Evolutionary conservation across 2,888 invertebrate species (phyloP).

Genomic region (Limnephilus marmoratus): DNA sequence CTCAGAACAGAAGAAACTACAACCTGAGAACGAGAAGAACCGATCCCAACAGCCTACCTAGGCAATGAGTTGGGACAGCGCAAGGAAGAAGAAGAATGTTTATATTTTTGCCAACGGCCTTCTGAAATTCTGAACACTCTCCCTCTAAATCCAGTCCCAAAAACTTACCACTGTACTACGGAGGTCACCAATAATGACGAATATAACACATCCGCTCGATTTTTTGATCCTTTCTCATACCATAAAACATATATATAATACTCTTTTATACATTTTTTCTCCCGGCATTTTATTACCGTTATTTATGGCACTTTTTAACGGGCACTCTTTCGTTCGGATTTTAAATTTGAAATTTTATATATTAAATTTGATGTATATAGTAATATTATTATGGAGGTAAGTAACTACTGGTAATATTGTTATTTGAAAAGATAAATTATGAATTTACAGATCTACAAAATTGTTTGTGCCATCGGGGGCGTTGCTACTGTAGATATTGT

Average conservation of each 20-base stretch:
- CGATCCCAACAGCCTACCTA: too few species aligned
- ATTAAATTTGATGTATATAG: background rate
- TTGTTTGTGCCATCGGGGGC: background rate
- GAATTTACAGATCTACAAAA: background rate
- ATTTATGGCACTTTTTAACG: slow-evolving; percentile 41
- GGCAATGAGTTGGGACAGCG: too few species aligned
- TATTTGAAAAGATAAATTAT: background rate
- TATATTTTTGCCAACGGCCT: too few species aligned
- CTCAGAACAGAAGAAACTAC: too few species aligned
- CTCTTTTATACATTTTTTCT: slow-evolving; percentile 38
- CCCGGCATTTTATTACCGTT: slow-evolving; percentile 39
- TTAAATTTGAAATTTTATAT: slow-evolving; percentile 41
- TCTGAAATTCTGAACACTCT: too few species aligned
- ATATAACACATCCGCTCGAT: background rate
- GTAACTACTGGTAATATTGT: background rate
- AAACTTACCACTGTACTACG: too few species aligned
- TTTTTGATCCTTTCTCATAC: background rate
- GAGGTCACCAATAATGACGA: too few species aligned
- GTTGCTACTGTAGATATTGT: background rate
- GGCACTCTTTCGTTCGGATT: slow-evolving; percentile 24
- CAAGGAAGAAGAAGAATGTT: too few species aligned
- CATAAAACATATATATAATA: slow-evolving; percentile 34
- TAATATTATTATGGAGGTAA: background rate
- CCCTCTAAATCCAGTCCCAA: too few species aligned
- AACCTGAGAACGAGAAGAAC: too few species aligned